These are phyloP conservation scores for Lasioglossum lativentre DNA, from an alignment of 2,888 invertebrate genomes.

Conservation along the genomic window DNA sequence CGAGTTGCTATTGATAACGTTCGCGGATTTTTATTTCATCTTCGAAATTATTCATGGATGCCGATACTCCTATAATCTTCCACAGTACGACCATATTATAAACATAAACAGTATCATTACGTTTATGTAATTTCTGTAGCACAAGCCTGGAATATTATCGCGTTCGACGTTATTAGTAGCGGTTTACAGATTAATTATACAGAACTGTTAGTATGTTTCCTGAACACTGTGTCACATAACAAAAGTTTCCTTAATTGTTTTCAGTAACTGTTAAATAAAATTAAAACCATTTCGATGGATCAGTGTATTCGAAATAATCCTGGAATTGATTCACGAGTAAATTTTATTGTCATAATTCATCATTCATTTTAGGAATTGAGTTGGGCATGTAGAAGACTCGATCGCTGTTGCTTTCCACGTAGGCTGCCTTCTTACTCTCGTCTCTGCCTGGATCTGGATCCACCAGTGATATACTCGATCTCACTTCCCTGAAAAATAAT, in stretches of 20 bases:
- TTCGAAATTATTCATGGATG: neutral
- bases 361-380: conserved; percentile 63
- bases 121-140: neutral
- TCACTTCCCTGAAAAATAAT: conserved; percentile 53
- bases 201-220: neutral
- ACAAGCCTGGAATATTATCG: neutral
- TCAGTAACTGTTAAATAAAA: neutral
- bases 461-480: conserved; percentile 73
- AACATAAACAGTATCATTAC: neutral
- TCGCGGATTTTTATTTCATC: neutral
- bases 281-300: neutral
- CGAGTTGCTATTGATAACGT: neutral
- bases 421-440: conserved; percentile 67
- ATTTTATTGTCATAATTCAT: conserved; percentile 60
- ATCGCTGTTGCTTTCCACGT: conserved; percentile 69
- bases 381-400: conserved; percentile 70
- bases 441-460: conserved; percentile 76
- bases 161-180: neutral
- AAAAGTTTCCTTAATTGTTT: neutral
- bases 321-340: neutral
- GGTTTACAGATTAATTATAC: neutral
- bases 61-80: neutral
- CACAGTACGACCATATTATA: neutral
- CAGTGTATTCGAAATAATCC: neutral
- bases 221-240: neutral